phyloP scores from a whole-genome alignment of 2,888 invertebrate genomes.

The Ganaspis brasiliensis region DNA sequence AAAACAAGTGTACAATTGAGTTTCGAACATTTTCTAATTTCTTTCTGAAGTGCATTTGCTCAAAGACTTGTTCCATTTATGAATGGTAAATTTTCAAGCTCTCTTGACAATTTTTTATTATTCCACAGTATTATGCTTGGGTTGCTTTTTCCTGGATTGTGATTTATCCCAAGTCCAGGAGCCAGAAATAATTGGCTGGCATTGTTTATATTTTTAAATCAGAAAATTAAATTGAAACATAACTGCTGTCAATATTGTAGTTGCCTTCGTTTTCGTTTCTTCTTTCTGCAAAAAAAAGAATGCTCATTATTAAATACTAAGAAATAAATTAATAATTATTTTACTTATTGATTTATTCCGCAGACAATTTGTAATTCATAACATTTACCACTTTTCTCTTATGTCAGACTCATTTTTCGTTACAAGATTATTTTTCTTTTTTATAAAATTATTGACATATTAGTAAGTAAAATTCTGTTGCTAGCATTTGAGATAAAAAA shows the following conservation, averaged over 20 bases:
- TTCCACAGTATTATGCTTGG: slow-evolving; percentile 18
- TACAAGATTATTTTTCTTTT: too few relatives aligned
- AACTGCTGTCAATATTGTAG: background rate
- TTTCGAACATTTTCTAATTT: slow-evolving; percentile 70
- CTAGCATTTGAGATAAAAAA: slow-evolving; percentile 11
- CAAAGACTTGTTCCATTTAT: slow-evolving; percentile 76
- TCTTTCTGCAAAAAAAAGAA: slow-evolving; percentile 3
- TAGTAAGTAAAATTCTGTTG: slow-evolving; percentile 21
- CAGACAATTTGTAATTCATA: too few relatives aligned
- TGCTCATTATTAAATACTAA: background rate
- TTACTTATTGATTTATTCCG: too few relatives aligned
- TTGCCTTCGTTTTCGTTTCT: background rate
- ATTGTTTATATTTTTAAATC: slow-evolving; percentile 63
- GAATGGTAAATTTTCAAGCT: slow-evolving; percentile 51
- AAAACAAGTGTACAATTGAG: slow-evolving; percentile 73
- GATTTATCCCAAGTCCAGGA: slow-evolving; percentile 74
- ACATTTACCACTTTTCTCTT: too few relatives aligned
- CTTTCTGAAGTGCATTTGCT: slow-evolving; percentile 70
- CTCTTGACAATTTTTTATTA: slow-evolving; percentile 4
- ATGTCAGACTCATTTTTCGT: too few relatives aligned
- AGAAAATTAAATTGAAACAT: slow-evolving; percentile 32
- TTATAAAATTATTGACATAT: background rate
- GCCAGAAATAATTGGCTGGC: slow-evolving; percentile 74
- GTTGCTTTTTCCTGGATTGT: slow-evolving; percentile 1
- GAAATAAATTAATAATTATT: background rate